A percentile compares a stretch with the other conserved stretches of the same genome.
Evolutionary conservation across 2,888 invertebrate species (phyloP).

Genomic region (Hipparchia sbordonii): DNA sequence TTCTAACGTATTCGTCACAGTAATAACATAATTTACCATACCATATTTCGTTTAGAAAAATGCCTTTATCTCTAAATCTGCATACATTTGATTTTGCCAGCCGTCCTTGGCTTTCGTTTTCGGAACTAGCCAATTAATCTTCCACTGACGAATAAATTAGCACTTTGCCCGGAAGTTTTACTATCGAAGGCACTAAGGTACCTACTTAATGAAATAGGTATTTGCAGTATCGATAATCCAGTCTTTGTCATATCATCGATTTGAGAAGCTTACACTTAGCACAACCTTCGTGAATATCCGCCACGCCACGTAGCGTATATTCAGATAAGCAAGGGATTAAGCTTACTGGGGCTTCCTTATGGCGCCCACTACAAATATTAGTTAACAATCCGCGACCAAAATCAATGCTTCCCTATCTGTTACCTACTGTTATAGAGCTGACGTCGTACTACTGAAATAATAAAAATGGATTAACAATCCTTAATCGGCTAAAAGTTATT

Average conservation of each 20-base stretch:
- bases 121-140: background rate
- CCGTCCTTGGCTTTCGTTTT: background rate
- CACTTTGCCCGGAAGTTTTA: background rate
- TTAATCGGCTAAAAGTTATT: background rate
- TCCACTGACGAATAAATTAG: background rate
- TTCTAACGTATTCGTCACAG: too few relatives aligned
- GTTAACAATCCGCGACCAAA: too few relatives aligned
- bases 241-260: background rate
- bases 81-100: too few relatives aligned
- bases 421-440: background rate
- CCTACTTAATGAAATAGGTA: too few relatives aligned
- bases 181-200: too few relatives aligned
- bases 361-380: too few relatives aligned
- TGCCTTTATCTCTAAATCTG: too few relatives aligned
- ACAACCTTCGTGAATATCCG: constrained; percentile 15
- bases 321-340: constrained; percentile 24
- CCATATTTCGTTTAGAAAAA: too few relatives aligned
- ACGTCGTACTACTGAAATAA: background rate
- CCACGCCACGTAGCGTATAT: constrained; percentile 16
- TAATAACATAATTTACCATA: too few relatives aligned
- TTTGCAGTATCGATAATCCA: background rate
- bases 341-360: constrained; percentile 27
- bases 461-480: constrained; percentile 1
- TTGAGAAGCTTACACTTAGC: constrained; percentile 5
- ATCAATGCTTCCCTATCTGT: background rate